These are phyloP conservation scores for Lithobates pipiens DNA, from an alignment of 2,797 vertebrate genomes.

Conservation along the genomic window DNA sequence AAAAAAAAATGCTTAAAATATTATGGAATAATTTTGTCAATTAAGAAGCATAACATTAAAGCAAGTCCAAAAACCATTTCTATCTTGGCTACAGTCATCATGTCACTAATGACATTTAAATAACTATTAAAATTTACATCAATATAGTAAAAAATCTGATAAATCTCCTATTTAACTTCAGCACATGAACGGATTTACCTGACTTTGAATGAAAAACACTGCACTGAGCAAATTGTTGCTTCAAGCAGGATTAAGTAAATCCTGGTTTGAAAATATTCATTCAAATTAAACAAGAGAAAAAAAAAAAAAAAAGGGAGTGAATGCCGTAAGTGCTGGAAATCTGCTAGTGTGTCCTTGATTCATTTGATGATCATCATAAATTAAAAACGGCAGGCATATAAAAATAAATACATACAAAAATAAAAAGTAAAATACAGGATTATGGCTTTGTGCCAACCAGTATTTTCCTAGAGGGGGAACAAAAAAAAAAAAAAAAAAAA, in stretches of 20 bases:
- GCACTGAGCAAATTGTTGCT: background rate
- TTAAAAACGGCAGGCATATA: background rate
- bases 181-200: background rate
- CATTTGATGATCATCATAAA: background rate
- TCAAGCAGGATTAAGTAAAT: background rate
- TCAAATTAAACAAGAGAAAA: background rate
- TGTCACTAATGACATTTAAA: constrained; percentile 6
- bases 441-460: background rate
- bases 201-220: constrained; percentile 9
- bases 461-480: background rate
- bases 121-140: constrained; percentile 22
- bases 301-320: background rate
- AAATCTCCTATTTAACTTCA: background rate
- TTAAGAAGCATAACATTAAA: constrained; percentile 1
- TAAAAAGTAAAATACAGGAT: constrained; percentile 5
- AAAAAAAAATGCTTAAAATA: constrained; percentile 13
- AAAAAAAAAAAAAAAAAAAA: background rate
- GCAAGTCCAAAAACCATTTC: background rate
- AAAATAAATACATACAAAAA: constrained; percentile 37
- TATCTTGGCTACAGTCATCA: background rate
- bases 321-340: constrained; percentile 10
- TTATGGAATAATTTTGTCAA: constrained; percentile 5
- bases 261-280: constrained; percentile 1
- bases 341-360: background rate
- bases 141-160: constrained; percentile 7